Base-by-base conservation (phyloP, 2,797 vertebrate genomes). In the Anas capensis region DNA sequence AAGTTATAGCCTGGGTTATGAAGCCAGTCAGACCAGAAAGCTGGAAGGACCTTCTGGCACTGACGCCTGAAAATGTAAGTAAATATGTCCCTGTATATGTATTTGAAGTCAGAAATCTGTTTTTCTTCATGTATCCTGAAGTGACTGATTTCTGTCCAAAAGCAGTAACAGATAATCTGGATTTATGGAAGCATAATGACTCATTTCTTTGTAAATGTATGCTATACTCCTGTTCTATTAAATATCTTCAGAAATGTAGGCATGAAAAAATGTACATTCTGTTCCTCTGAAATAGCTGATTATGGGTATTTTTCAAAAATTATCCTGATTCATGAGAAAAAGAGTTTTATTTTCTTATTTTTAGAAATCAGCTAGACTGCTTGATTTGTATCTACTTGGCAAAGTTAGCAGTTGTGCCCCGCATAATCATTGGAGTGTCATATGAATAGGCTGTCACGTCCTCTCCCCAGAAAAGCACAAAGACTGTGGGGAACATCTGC, bases 371-470 rank as follows among this genome's bases (percentile, higher is more conserved):
- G 10, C 29, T 80, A 51, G 16, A 40, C 31, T 56, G 11, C 49
- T 92, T 20, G 44, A 5, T 77, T 79, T 82, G 20, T 60, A 82
- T 38, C 44, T 33, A 68, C 24, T 66, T 60, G 20, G 40, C 15
- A 64, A 86, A 88, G 60, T 62, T 84, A 92, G 4, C 77, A 56
- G 69, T 88, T 90, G 54, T 88, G 38, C 56, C 83, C 61, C 71
- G 70, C 57, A 38, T 40, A 49, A 73, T 68, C 53, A 49, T 3
- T 71, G 21, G n/a, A 38, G 14, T 76, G 21, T 51, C 21, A 53
- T 14, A 75, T 21, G 83, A 72, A 88, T 11, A 88, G 53, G 46
- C 10, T 36, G 33, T 34, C 34, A 65, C 9, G 73, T 54, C 13
- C 0, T 0, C 76, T 88, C 49, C 44, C 64, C 57, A 88, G 70